Conservation (phyloP, 1,140 invertebrate genomes). For the Trichogramma pretiosum region DNA sequence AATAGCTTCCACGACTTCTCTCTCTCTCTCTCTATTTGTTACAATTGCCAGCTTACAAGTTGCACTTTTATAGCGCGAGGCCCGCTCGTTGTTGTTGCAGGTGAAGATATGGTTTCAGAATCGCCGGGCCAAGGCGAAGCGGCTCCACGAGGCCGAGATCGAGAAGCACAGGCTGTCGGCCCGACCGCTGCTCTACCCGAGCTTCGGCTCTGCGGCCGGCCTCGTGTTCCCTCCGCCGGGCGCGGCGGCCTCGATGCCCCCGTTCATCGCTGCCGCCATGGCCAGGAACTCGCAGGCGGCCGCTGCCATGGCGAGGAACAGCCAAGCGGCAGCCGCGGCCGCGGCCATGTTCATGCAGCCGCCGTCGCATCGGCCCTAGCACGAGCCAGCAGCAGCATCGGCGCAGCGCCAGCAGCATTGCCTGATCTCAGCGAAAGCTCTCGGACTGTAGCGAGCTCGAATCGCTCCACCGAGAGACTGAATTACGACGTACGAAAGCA, state of each 20-base stretch:
- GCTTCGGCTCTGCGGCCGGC: slow-evolving; percentile 42
- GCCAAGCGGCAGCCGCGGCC: slow-evolving; percentile 38
- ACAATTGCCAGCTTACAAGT: neutral
- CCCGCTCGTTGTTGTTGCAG: slow-evolving; percentile 42
- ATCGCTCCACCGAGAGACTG: too few relatives aligned
- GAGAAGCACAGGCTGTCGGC: slow-evolving; percentile 78
- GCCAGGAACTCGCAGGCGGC: slow-evolving; percentile 43
- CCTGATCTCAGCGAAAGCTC: neutral
- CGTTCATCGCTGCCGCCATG: slow-evolving; percentile 44
- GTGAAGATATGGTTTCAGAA: slow-evolving; percentile 99
- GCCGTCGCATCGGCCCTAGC: slow-evolving; percentile 30
- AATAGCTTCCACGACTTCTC: neutral
- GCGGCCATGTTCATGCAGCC: slow-evolving; percentile 46
- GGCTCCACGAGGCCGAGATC: slow-evolving; percentile 88
- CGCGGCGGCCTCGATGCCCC: slow-evolving; percentile 27
- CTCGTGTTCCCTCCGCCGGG: slow-evolving; percentile 44
- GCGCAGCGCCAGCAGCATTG: neutral
- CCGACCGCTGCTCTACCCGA: slow-evolving; percentile 40
- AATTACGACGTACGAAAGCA: too few relatives aligned
- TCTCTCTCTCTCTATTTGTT: neutral
- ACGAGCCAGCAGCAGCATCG: neutral
- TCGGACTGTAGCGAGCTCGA: too few relatives aligned
- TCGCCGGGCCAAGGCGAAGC: slow-evolving; percentile 85
- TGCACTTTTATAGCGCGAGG: neutral
- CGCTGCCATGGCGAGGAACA: slow-evolving; percentile 43